These are phyloP conservation scores for Rambutsinella grinnellia DNA, from an alignment of 2,888 invertebrate genomes.

Conservation along the genomic window DNA sequence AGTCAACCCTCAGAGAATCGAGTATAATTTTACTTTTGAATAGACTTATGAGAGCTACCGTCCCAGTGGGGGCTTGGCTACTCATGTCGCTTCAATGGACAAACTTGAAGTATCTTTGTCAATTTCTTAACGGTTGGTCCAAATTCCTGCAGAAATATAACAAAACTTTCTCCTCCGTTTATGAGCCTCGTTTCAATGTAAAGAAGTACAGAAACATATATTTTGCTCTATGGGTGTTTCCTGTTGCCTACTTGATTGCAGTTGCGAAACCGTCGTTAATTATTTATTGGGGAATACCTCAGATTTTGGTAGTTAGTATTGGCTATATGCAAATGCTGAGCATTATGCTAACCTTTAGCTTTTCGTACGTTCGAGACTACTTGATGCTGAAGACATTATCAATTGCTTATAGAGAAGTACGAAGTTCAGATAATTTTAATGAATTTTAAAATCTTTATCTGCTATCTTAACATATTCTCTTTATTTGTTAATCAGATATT, in stretches of 20 bases:
- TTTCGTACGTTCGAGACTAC: conserved; percentile 15
- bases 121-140: conserved; percentile 28
- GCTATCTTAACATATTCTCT: background rate
- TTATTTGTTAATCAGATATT: too few species aligned
- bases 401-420: conserved; percentile 9
- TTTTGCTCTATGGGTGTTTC: conserved; percentile 4
- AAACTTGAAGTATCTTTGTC: background rate
- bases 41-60: background rate
- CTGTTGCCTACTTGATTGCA: background rate
- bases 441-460: background rate
- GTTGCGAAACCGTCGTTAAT: background rate
- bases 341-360: background rate
- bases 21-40: too few species aligned
- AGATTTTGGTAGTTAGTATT: background rate
- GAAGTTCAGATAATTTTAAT: background rate
- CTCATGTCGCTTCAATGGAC: background rate
- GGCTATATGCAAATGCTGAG: background rate
- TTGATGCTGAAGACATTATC: background rate
- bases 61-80: background rate
- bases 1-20: too few species aligned
- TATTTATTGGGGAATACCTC: background rate
- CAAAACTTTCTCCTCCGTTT: background rate
- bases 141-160: conserved; percentile 1
- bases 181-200: background rate
- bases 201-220: conserved; percentile 8